Evolutionary conservation across 2,113 vertebrate species (phyloP).

Genomic region (Pitta sordida): DNA sequence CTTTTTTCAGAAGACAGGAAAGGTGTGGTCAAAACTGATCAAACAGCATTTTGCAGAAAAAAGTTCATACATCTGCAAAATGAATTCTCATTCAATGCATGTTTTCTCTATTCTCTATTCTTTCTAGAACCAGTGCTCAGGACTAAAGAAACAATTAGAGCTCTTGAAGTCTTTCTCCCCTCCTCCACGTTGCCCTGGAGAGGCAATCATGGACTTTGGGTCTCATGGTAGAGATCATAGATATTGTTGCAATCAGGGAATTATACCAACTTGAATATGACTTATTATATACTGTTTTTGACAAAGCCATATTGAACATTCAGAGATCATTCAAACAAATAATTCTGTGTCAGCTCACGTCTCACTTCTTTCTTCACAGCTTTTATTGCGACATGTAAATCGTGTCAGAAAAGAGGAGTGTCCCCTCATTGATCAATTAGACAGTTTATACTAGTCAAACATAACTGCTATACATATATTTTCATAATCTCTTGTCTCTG

Average conservation of each 20-base stretch:
- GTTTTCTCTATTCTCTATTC: constrained; percentile 32
- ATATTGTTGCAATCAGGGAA: neutral
- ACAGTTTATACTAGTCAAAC: neutral
- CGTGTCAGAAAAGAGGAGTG: neutral
- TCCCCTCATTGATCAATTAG: neutral
- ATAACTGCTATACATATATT: neutral
- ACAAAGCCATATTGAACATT: neutral
- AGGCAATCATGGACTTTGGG: neutral
- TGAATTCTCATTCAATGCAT: neutral
- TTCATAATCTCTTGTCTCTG: neutral
- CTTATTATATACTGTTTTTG: neutral
- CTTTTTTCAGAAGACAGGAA: constrained; percentile 55
- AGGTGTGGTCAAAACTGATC: constrained; percentile 57
- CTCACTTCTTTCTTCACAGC: neutral
- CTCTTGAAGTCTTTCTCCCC: neutral
- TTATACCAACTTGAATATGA: neutral
- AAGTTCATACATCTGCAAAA: constrained; percentile 36
- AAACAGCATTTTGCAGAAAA: constrained; percentile 12
- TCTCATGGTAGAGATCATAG: neutral
- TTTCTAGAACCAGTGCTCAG: neutral
- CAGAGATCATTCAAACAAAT: neutral
- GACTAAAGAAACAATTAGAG: neutral
- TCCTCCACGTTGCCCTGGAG: neutral
- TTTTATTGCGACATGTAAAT: neutral
- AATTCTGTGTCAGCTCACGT: neutral